Conservation (phyloP, 64 coral and sea anemone genomes). For the Anthopleura sola region DNA sequence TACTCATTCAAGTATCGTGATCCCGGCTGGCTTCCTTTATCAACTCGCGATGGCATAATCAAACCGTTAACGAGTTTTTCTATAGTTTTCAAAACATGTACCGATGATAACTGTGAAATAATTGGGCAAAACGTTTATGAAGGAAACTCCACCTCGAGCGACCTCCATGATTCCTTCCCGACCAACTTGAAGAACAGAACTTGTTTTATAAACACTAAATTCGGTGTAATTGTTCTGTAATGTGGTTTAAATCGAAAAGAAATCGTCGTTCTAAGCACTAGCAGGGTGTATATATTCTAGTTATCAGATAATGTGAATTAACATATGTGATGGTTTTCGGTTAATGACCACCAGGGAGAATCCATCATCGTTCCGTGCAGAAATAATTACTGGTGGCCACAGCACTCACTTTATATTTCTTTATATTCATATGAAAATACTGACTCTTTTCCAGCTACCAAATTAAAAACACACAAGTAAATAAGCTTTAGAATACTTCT, state of each 20-base stretch:
- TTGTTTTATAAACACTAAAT: neutral
- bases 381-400: neutral
- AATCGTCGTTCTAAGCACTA: neutral
- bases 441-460: neutral
- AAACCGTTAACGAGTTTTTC: neutral
- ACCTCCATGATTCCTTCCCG: neutral
- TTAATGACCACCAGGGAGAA: neutral
- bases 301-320: neutral
- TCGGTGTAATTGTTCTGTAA: neutral
- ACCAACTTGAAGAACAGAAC: neutral
- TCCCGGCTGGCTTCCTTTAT: neutral
- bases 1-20: no score
- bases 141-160: neutral
- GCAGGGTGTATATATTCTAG: neutral
- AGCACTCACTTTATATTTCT: neutral
- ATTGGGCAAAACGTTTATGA: neutral
- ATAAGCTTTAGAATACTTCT: neutral
- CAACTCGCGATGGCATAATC: neutral
- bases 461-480: neutral
- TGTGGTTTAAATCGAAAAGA: constrained; percentile 1
- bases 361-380: neutral
- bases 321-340: neutral
- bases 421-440: neutral
- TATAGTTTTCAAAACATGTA: neutral
- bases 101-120: neutral